These are phyloP conservation scores for Girardia tigrina DNA, from an alignment of 2,888 invertebrate species.

Conservation along the genomic window DNA sequence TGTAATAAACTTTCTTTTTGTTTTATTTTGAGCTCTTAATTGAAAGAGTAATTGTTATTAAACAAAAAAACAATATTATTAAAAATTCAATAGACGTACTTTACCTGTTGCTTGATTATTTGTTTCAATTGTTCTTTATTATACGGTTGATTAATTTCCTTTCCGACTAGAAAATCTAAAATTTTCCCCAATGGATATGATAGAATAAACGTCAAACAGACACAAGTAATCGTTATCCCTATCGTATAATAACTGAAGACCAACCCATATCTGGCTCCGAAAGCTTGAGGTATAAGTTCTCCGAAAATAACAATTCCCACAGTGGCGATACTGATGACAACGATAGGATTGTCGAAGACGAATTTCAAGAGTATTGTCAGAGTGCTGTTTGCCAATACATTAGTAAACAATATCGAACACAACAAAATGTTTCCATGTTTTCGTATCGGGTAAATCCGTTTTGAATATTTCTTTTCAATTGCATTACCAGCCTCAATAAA, in stretches of 20 bases:
- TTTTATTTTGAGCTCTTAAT: too few species aligned
- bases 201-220: conserved; percentile 78
- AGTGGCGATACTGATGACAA: conserved; percentile 78
- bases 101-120: conserved; percentile 56
- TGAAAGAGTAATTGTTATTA: too few species aligned
- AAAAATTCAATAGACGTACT: too few species aligned
- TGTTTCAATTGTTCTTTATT: conserved; percentile 87
- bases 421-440: conserved; percentile 83
- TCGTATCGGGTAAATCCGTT: conserved; percentile 61
- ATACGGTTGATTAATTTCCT: conserved; percentile 91
- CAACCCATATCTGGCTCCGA: conserved; percentile 82
- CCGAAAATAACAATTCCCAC: conserved; percentile 84
- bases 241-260: conserved; percentile 92
- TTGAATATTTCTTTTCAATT: conserved; percentile 64
- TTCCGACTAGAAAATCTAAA: conserved; percentile 76
- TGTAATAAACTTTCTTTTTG: too few species aligned
- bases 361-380: conserved; percentile 88
- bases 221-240: conserved; percentile 75
- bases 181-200: conserved; percentile 74
- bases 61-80: too few species aligned
- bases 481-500: conserved; percentile 76
- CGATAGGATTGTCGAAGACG: conserved; percentile 67
- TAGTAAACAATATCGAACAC: conserved; percentile 59
- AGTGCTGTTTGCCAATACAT: conserved; percentile 89
- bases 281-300: conserved; percentile 84